These are phyloP conservation scores for Acrobasis repandana DNA, from an alignment of 2,888 invertebrate genomes.

Conservation along the genomic window DNA sequence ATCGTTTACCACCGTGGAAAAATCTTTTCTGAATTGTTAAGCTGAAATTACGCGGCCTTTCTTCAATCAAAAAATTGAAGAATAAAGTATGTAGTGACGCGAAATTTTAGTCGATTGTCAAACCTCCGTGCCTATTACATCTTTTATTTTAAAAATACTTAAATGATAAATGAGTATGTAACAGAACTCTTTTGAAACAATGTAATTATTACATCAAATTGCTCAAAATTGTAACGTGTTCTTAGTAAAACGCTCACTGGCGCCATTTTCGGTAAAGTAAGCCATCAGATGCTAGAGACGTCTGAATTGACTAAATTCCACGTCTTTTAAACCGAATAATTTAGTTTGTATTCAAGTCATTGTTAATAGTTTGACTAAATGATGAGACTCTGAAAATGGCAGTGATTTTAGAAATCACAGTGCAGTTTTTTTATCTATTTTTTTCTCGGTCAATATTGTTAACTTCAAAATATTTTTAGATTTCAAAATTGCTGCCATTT, in stretches of 20 bases:
- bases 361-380: background rate
- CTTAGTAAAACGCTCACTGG: slow-evolving; percentile 42
- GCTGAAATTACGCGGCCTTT: too few species aligned
- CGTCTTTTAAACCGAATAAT: slow-evolving; percentile 19
- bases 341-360: slow-evolving; percentile 6
- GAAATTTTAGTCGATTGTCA: background rate
- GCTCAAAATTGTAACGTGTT: slow-evolving; percentile 5
- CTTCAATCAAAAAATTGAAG: background rate
- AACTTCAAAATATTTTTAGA: too few species aligned
- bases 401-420: background rate
- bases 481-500: too few species aligned
- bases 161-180: background rate
- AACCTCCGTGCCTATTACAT: too few species aligned
- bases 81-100: background rate
- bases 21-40: too few species aligned
- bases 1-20: slow-evolving; percentile 2
- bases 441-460: too few species aligned
- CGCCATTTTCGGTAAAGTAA: slow-evolving; percentile 46
- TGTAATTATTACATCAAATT: background rate
- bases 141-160: background rate
- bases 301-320: slow-evolving; percentile 20
- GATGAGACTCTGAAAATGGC: background rate
- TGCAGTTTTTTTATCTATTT: too few species aligned
- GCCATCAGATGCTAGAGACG: slow-evolving; percentile 41
- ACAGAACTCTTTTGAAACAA: too few species aligned